Conservation (phyloP, 2,888 invertebrate genomes). For the Tuberolachnus salignus region DNA sequence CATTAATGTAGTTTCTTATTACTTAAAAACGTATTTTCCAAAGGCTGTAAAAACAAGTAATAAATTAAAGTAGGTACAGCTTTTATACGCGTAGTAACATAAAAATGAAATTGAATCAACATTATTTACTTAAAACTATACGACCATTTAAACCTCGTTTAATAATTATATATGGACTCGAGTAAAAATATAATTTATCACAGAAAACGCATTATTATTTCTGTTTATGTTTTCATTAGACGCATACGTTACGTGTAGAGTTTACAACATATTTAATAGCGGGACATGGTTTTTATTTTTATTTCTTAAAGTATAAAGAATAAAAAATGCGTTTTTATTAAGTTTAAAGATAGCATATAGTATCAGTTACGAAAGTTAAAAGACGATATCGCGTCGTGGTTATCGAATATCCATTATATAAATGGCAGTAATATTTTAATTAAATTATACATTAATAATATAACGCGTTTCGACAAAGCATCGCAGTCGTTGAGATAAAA, state of each 20-base stretch:
- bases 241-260: too few species aligned
- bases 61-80: not conserved
- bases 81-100: not conserved
- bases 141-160: not conserved
- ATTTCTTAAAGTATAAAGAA: not conserved
- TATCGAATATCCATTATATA: too few species aligned
- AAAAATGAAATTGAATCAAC: conserved; percentile 9
- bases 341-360: not conserved
- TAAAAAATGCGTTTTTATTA: not conserved
- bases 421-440: too few species aligned
- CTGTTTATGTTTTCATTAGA: too few species aligned
- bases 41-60: not conserved
- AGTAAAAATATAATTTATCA: not conserved
- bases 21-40: not conserved
- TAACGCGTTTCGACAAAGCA: conserved; percentile 4
- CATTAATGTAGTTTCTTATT: not conserved
- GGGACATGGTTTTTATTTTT: not conserved
- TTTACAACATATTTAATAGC: too few species aligned
- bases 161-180: not conserved
- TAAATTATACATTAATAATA: conserved; percentile 20
- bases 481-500: not conserved
- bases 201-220: not conserved
- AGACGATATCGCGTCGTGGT: not conserved
- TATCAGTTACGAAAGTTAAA: not conserved
- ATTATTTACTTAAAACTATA: not conserved